These are phyloP conservation scores for Pygmarrhopalites habei DNA, from an alignment of 1,140 invertebrate genomes.

Conservation along the genomic window DNA sequence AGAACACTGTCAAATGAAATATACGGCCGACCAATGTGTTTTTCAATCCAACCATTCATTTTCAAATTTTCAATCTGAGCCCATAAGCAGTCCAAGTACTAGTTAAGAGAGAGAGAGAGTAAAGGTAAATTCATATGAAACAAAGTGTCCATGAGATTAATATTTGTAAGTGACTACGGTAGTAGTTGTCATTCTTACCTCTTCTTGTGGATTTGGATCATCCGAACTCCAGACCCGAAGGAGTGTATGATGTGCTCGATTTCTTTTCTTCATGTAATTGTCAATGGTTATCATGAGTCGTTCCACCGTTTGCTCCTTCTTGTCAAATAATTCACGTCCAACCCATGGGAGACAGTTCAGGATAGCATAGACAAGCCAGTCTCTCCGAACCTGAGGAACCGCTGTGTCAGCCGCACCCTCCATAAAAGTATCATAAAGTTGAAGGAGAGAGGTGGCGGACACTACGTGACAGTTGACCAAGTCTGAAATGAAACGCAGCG, in stretches of 20 bases:
- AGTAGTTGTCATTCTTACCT: no score
- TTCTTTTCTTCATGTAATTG: slow-evolving; percentile 86
- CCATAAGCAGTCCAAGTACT: slow-evolving; percentile 94
- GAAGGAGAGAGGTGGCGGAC: slow-evolving; percentile 81
- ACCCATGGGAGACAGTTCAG: slow-evolving; percentile 92
- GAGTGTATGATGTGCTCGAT: slow-evolving; percentile 82
- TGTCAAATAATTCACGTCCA: slow-evolving; percentile 90
- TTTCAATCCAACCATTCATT: slow-evolving; percentile 93
- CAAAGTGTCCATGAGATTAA: no score
- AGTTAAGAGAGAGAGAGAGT: slow-evolving; percentile 3
- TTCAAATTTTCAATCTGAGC: slow-evolving; percentile 86
- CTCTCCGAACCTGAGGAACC: slow-evolving; percentile 79
- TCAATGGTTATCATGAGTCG: slow-evolving; percentile 87
- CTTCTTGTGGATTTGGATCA: slow-evolving; percentile 91
- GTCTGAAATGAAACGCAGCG: slow-evolving; percentile 85
- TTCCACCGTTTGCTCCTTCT: slow-evolving; percentile 89
- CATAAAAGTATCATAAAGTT: slow-evolving; percentile 86
- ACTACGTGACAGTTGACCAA: slow-evolving; percentile 96
- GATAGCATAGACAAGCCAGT: slow-evolving; percentile 96
- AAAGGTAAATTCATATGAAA: no score
- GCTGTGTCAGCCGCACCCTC: slow-evolving; percentile 89
- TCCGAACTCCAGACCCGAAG: slow-evolving; percentile 88
- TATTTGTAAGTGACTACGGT: no score
- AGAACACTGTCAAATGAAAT: slow-evolving; percentile 89
- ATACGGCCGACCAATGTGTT: slow-evolving; percentile 91